Conservation (phyloP, 2,797 vertebrate genomes). For the Taeniopygia guttata region DNA sequence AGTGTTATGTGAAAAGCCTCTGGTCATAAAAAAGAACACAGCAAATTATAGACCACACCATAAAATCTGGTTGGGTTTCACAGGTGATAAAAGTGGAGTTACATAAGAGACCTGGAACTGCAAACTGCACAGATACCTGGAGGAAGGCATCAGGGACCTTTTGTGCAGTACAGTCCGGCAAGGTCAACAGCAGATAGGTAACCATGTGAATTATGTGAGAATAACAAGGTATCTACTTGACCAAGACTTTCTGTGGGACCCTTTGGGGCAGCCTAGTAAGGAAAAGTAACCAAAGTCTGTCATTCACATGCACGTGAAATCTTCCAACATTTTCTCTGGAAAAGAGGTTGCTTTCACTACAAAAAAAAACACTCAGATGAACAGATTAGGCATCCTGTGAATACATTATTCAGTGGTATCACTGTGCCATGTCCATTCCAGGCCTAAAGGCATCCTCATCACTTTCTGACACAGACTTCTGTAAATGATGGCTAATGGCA, state of each 20-base stretch:
- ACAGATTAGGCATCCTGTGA: neutral
- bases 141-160: fast-evolving
- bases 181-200: neutral
- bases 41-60: neutral
- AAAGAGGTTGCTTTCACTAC: neutral
- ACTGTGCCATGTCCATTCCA: neutral
- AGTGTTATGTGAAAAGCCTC: neutral
- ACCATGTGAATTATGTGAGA: neutral
- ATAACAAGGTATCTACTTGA: neutral
- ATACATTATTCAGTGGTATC: neutral
- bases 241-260: neutral
- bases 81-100: neutral
- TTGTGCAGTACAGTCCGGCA: neutral
- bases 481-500: neutral
- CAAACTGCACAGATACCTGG: neutral
- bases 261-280: neutral
- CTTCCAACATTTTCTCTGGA: neutral
- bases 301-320: neutral
- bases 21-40: neutral
- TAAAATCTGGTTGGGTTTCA: neutral
- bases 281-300: neutral
- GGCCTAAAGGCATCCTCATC: neutral
- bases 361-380: neutral
- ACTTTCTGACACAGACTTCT: neutral
- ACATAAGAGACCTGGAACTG: neutral